A percentile compares a stretch with the other conserved stretches of the same genome.
These are phyloP conservation scores for Baronia brevicornis DNA, from an alignment of 2,888 invertebrate genomes.

Conservation along the genomic window DNA sequence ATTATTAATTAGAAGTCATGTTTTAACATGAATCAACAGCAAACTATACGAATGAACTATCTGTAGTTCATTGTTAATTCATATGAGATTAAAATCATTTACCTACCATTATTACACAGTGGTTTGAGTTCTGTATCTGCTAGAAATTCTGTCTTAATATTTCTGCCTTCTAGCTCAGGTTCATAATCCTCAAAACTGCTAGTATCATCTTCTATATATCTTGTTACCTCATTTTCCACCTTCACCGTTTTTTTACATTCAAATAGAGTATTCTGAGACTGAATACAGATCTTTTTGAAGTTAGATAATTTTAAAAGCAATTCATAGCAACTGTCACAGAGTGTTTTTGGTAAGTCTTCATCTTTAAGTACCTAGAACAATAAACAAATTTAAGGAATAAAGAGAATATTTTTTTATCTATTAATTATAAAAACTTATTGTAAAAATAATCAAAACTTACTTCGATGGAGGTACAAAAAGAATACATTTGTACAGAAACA, in stretches of 20 bases:
- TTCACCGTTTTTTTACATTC: constrained; percentile 11
- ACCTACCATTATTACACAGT: constrained; percentile 8
- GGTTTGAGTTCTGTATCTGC: background rate
- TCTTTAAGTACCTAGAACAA: constrained; percentile 42
- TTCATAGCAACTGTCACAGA: constrained; percentile 51
- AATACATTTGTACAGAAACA: constrained; percentile 47
- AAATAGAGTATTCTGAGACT: constrained; percentile 45
- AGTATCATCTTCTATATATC: constrained; percentile 1
- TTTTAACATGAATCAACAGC: too few relatives aligned
- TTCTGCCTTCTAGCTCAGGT: constrained; percentile 1
- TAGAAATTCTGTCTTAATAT: constrained; percentile 7
- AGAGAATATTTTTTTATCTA: too few relatives aligned
- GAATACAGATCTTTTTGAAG: constrained; percentile 56
- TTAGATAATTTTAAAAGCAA: constrained; percentile 41
- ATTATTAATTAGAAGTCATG: too few relatives aligned
- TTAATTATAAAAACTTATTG: background rate
- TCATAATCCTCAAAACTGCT: constrained; percentile 3
- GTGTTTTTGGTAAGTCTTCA: constrained; percentile 44
- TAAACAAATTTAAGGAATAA: background rate
- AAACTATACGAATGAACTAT: too few relatives aligned
- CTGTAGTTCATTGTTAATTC: too few relatives aligned
- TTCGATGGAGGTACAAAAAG: constrained; percentile 60
- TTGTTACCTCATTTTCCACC: constrained; percentile 4
- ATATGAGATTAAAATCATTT: too few relatives aligned
- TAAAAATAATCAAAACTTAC: constrained; percentile 28